A percentile compares a stretch with the other conserved stretches of the same genome.
These are phyloP conservation scores for Rhodeus uyekii DNA, from an alignment of 2,797 vertebrate genomes.

Conservation along the genomic window DNA sequence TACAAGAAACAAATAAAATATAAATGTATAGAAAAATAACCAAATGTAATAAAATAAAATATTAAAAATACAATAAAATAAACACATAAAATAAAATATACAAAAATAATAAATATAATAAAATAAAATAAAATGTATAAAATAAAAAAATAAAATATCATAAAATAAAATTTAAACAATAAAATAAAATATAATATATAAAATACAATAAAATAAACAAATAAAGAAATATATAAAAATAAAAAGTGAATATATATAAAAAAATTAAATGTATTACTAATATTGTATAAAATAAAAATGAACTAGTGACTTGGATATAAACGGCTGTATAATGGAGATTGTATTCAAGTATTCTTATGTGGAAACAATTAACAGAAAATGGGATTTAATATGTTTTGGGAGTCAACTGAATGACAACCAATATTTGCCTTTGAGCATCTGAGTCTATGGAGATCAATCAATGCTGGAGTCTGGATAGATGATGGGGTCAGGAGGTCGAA, in stretches of 20 bases:
- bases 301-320: neutral
- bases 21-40: neutral
- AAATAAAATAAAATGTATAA: neutral
- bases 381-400: neutral
- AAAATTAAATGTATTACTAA: no score
- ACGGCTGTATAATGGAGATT: neutral
- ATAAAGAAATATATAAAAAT: no score
- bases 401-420: neutral
- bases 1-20: neutral
- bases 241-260: no score
- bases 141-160: neutral
- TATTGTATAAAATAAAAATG: no score
- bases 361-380: neutral
- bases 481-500: neutral
- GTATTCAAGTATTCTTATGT: neutral
- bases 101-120: neutral
- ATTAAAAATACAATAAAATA: no score
- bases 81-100: no score
- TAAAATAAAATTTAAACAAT: no score
- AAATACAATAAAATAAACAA: no score
- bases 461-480: slow-evolving; percentile 5
- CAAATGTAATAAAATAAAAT: no score
- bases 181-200: no score
- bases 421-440: neutral
- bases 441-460: slow-evolving; percentile 45